phyloP scores from a whole-genome alignment of 2,797 vertebrate species.

The Coranthus polyacanthus region DNA sequence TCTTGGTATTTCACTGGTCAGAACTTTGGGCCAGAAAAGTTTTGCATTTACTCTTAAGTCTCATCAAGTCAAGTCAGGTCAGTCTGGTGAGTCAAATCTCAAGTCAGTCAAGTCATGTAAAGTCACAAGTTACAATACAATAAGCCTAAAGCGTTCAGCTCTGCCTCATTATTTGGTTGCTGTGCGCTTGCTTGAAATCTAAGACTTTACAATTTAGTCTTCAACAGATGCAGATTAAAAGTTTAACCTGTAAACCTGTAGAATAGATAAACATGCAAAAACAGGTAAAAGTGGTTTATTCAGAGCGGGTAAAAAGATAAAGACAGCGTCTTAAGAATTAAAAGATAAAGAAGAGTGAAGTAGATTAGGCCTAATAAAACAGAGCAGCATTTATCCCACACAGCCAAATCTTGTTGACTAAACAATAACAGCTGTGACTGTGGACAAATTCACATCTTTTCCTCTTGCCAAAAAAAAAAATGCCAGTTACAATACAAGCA shows the following conservation, averaged over 20 bases:
- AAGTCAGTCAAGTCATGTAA: too few relatives aligned
- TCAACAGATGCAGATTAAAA: constrained; percentile 27
- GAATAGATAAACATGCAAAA: constrained; percentile 53
- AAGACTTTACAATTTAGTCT: background rate
- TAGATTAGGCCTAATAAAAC: constrained; percentile 61
- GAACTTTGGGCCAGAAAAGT: background rate
- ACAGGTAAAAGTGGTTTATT: constrained; percentile 65
- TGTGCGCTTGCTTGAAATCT: background rate
- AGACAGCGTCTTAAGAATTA: constrained; percentile 42
- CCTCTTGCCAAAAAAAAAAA: constrained; percentile 49
- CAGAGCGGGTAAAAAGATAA: constrained; percentile 52
- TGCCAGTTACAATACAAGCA: constrained; percentile 63
- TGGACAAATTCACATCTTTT: constrained; percentile 39
- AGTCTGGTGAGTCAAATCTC: background rate
- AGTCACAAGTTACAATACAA: too few relatives aligned
- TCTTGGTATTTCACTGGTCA: background rate
- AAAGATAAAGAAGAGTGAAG: constrained; percentile 55
- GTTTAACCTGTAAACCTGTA: constrained; percentile 36
- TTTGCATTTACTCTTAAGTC: background rate
- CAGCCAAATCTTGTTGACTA: constrained; percentile 49
- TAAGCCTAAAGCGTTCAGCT: too few relatives aligned
- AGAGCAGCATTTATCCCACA: constrained; percentile 26
- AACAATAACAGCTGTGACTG: constrained; percentile 66
- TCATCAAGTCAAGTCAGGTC: too few relatives aligned
- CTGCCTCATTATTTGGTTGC: background rate